A percentile compares a stretch with the other conserved stretches of the same genome.
Evolutionary conservation across 2,888 invertebrate genomes (phyloP).

Genomic region (Eristalinus sepulchralis): DNA sequence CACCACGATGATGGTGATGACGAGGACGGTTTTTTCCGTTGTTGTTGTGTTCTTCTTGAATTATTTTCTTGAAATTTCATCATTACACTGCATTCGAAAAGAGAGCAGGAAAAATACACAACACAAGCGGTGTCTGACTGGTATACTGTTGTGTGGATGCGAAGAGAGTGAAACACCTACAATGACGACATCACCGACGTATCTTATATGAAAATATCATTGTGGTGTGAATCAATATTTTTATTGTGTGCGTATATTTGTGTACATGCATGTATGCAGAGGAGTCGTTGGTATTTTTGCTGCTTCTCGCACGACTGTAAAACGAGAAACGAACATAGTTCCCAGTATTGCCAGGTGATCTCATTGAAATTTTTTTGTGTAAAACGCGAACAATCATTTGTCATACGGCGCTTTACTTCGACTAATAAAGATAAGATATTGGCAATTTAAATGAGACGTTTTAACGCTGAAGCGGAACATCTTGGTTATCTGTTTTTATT

Average conservation of each 20-base stretch:
- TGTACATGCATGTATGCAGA: constrained; percentile 9
- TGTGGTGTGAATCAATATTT: constrained; percentile 63
- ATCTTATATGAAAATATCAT: constrained; percentile 22
- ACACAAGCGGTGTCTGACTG: constrained; percentile 9
- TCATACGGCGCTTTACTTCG: background rate
- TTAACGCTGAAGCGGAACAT: background rate
- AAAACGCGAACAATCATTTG: background rate
- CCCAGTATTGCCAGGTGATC: constrained; percentile 47
- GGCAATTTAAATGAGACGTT: constrained; percentile 16
- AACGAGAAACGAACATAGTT: constrained; percentile 22
- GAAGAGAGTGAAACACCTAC: constrained; percentile 42
- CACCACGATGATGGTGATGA: background rate
- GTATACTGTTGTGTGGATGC: background rate
- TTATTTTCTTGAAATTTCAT: constrained; percentile 39
- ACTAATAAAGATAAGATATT: constrained; percentile 18
- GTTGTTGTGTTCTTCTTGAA: constrained; percentile 13
- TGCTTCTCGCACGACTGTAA: background rate
- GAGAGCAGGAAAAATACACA: constrained; percentile 13
- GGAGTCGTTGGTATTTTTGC: constrained; percentile 7
- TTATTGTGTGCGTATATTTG: background rate
- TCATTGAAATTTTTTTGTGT: constrained; percentile 10
- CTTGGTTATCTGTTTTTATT: background rate
- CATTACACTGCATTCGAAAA: constrained; percentile 34
- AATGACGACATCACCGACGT: constrained; percentile 54
- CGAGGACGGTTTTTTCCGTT: constrained; percentile 6